These are phyloP conservation scores for Gibbula magus DNA, from an alignment of 2,888 invertebrate genomes.

Conservation along the genomic window DNA sequence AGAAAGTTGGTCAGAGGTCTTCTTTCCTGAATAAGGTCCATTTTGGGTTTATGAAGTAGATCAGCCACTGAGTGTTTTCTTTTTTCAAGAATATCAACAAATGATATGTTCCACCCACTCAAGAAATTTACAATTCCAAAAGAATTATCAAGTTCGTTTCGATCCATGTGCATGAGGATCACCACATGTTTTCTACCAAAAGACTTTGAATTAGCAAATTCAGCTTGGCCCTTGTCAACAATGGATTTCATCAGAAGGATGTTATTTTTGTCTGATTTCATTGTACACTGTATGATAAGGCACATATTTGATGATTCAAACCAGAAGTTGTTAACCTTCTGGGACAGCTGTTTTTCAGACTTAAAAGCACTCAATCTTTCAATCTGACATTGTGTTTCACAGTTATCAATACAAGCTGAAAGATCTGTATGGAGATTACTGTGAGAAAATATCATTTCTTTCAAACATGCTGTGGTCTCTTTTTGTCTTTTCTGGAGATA, in stretches of 20 bases:
- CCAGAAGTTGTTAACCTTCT: constrained; percentile 43
- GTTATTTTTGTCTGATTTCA: constrained; percentile 45
- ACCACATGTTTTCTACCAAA: background rate
- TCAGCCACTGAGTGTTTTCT: background rate
- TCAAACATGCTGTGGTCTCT: background rate
- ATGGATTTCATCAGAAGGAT: constrained; percentile 29
- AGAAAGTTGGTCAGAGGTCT: constrained; percentile 6
- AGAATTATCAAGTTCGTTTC: background rate
- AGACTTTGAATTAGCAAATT: background rate
- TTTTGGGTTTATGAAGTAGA: background rate
- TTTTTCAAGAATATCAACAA: background rate
- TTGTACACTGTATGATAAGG: constrained; percentile 48
- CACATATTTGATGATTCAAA: constrained; percentile 29
- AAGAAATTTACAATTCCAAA: constrained; percentile 6
- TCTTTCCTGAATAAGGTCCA: background rate
- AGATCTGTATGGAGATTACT: constrained; percentile 43
- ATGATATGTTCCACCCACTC: constrained; percentile 16
- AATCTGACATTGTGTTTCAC: constrained; percentile 26
- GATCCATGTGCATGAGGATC: constrained; percentile 12
- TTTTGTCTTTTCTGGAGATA: constrained; percentile 15
- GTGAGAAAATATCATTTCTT: constrained; percentile 46
- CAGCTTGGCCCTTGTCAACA: background rate
- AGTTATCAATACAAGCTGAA: constrained; percentile 12
- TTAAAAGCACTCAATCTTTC: constrained; percentile 52
- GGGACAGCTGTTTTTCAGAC: constrained; percentile 50